Percentiles rank a stretch among this genome's conserved stretches.
These are phyloP conservation scores for Gasterosteus aculeatus DNA, from an alignment of 2,113 vertebrate species.

Conservation along the genomic window DNA sequence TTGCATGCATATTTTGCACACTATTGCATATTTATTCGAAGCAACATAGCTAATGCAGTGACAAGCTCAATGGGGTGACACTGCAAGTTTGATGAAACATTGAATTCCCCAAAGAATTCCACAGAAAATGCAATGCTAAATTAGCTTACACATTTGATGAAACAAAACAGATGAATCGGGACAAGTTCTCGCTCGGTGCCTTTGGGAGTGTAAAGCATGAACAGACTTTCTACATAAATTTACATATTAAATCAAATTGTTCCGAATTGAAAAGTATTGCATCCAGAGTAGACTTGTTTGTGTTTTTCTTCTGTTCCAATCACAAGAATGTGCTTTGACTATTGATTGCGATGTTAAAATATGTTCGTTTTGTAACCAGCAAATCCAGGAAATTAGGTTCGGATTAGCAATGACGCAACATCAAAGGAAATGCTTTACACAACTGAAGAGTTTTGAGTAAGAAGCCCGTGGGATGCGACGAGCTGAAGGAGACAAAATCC, in stretches of 20 bases:
- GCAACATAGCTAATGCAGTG: constrained; percentile 41
- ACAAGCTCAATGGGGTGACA: constrained; percentile 54
- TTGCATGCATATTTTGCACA: constrained; percentile 7
- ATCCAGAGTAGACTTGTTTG: background rate
- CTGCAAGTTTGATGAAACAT: constrained; percentile 53
- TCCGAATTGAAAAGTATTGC: background rate
- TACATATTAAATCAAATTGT: background rate
- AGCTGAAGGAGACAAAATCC: constrained; percentile 49
- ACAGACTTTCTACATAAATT: background rate
- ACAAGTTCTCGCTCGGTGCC: background rate
- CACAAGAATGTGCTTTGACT: constrained; percentile 8
- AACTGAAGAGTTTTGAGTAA: constrained; percentile 16
- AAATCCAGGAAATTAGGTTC: constrained; percentile 37
- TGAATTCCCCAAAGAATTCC: constrained; percentile 43
- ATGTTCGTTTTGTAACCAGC: constrained; percentile 43
- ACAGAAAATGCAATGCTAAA: constrained; percentile 33
- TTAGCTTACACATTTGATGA: constrained; percentile 11
- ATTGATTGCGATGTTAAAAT: constrained; percentile 33
- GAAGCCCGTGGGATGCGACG: constrained; percentile 60
- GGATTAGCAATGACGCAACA: constrained; percentile 47
- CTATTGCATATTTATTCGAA: constrained; percentile 32
- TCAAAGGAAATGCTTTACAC: constrained; percentile 49
- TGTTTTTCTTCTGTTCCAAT: background rate
- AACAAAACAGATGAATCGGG: constrained; percentile 3
- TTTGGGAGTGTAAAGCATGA: background rate